Base-by-base conservation (phyloP, 2,888 invertebrate genomes). In the Pilophorus perplexus region DNA sequence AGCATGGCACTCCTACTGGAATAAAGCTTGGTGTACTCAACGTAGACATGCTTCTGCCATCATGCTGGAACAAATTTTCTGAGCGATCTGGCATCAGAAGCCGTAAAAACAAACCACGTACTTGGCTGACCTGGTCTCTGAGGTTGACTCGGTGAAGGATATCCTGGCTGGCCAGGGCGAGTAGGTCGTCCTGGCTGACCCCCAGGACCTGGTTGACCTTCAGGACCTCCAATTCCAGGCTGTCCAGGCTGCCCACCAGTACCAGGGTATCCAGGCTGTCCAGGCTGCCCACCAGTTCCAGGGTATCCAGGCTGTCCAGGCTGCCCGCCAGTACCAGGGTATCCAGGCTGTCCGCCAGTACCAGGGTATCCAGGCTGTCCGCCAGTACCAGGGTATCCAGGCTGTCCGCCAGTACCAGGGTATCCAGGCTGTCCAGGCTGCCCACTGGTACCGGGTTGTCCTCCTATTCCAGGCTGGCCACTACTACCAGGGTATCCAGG, bases 301-400 rank as follows among this genome's bases (percentile, higher is more conserved):
- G 72, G 72, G 2, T 52, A 40, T 18, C 72, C 66, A n/a, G n/a
- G n/a, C n/a, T 71, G 54, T 28, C 68, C 71, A 6, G 71, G 68
- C 14, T 54, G 27, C n/a, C n/a, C n/a, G n/a, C n/a, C n/a, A n/a
- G n/a, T n/a, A 10, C 65, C 70, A 28, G 69, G 64, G 27, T 48
- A 8, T 54, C 69, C 69, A 8, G 72, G 64, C 55, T 57, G 57
- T 20, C 70, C 67, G 28, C 73, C 72, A n/a, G 60, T 46, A 14
- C 69, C 70, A 42, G 71, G 70, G 18, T 66, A 40, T 42, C 70
- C 60, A 69, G 72, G 68, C 66, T 70, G 57, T n/a, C n/a, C n/a
- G n/a, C n/a, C n/a, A n/a, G n/a, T n/a, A n/a, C n/a, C n/a, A n/a
- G n/a, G n/a, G n/a, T n/a, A n/a, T n/a, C n/a, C n/a, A n/a, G n/a